Percentiles rank a stretch among this genome's conserved stretches.
Evolutionary conservation across 2,113 vertebrate species (phyloP).

Genomic region (Notarius quadriscutis): DNA sequence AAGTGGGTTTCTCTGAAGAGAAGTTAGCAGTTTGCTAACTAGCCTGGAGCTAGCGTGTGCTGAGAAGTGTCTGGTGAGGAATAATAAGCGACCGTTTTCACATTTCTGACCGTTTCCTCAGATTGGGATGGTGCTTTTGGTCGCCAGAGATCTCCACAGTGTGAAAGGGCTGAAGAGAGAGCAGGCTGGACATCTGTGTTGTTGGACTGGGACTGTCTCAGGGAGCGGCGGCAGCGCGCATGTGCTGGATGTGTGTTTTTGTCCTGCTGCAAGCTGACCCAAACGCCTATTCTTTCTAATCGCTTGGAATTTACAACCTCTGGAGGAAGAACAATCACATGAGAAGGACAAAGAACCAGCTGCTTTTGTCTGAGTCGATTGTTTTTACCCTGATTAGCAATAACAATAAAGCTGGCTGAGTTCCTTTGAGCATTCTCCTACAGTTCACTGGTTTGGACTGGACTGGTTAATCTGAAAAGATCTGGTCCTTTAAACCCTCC

Average conservation of each 20-base stretch:
- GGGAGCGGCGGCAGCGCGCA: constrained; percentile 60
- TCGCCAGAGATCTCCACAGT: constrained; percentile 52
- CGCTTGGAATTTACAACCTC: background rate
- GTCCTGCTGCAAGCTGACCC: constrained; percentile 55
- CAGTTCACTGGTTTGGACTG: background rate
- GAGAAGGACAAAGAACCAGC: background rate
- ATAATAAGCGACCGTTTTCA: constrained; percentile 49
- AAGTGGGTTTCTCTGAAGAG: background rate
- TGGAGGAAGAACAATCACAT: background rate
- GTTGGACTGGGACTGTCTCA: constrained; percentile 63
- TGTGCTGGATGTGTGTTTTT: constrained; percentile 60
- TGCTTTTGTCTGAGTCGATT: background rate
- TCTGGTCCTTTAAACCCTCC: background rate
- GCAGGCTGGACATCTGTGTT: constrained; percentile 55
- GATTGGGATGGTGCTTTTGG: constrained; percentile 68
- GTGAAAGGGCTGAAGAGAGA: constrained; percentile 65
- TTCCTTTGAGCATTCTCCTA: background rate
- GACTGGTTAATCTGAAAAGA: background rate
- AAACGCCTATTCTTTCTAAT: constrained; percentile 6
- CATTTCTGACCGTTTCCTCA: background rate
- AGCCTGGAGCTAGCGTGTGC: constrained; percentile 4
- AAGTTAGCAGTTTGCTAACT: constrained; percentile 18
- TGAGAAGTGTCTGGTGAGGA: constrained; percentile 28
- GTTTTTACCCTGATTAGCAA: background rate
- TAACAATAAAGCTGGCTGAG: background rate